These are phyloP conservation scores for Botia kubotai DNA, from an alignment of 2,797 vertebrate species.

Conservation along the genomic window DNA sequence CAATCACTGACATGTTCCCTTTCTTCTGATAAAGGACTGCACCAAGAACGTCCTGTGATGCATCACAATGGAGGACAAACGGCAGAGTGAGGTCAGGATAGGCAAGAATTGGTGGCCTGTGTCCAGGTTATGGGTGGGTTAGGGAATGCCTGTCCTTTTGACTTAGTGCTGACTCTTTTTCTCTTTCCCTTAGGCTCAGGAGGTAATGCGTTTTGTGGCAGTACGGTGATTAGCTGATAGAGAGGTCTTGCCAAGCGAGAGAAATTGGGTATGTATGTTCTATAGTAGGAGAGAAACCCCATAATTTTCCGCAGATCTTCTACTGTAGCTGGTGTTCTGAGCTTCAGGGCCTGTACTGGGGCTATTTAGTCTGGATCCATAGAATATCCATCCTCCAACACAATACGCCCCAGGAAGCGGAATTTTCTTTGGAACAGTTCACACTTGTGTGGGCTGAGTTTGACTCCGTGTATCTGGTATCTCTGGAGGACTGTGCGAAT, in stretches of 20 bases:
- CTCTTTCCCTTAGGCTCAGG: background rate
- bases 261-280: constrained; percentile 20
- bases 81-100: background rate
- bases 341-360: background rate
- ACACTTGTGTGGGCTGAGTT: constrained; percentile 23
- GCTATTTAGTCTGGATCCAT: background rate
- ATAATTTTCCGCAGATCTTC: constrained; percentile 11
- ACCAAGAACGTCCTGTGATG: background rate
- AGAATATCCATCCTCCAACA: background rate
- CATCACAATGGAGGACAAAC: constrained; percentile 6
- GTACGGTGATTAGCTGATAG: background rate
- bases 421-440: constrained; percentile 2
- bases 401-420: background rate
- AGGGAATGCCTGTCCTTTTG: background rate
- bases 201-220: background rate
- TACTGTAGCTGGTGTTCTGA: background rate
- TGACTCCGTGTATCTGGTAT: constrained; percentile 25
- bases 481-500: background rate
- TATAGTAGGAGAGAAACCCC: constrained; percentile 32
- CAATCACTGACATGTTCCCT: constrained; percentile 13
- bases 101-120: background rate
- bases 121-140: background rate
- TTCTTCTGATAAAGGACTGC: constrained; percentile 36
- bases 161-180: background rate
- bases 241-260: constrained; percentile 8